A percentile compares a stretch with the other conserved stretches of the same genome.
These are phyloP conservation scores for Diadromus collaris DNA, from an alignment of 2,888 invertebrate genomes.

Conservation along the genomic window DNA sequence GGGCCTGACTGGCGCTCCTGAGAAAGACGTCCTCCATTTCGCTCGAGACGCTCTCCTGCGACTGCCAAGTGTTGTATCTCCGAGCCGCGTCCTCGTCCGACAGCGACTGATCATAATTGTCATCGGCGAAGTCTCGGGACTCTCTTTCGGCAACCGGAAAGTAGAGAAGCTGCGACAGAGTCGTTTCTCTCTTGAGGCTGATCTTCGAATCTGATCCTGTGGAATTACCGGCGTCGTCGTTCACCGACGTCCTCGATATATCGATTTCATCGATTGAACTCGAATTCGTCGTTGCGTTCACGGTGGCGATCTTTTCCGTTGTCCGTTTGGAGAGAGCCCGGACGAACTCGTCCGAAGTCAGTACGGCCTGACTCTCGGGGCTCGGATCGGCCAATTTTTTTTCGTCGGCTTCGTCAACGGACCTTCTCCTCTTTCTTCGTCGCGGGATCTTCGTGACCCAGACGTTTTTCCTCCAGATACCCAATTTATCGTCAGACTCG, in stretches of 20 bases:
- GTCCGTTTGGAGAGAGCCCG: slow-evolving; percentile 60
- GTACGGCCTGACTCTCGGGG: slow-evolving; percentile 49
- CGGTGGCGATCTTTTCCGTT: slow-evolving; percentile 23
- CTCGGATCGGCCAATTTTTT: slow-evolving; percentile 1
- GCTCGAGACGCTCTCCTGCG: slow-evolving; percentile 84
- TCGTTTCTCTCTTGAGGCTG: slow-evolving; percentile 61
- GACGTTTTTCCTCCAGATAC: slow-evolving; percentile 72
- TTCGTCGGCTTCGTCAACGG: slow-evolving; percentile 10
- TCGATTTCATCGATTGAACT: background rate
- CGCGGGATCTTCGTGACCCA: slow-evolving; percentile 72
- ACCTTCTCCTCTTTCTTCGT: slow-evolving; percentile 54
- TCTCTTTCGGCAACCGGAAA: slow-evolving; percentile 33
- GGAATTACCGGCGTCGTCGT: slow-evolving; percentile 37
- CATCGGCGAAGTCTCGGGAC: slow-evolving; percentile 39
- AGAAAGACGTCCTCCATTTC: slow-evolving; percentile 94
- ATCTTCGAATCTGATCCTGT: slow-evolving; percentile 36
- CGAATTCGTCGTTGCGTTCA: slow-evolving; percentile 24
- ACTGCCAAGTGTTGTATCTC: slow-evolving; percentile 72
- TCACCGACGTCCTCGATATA: background rate
- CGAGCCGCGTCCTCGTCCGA: slow-evolving; percentile 47
- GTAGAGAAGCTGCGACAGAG: slow-evolving; percentile 46
- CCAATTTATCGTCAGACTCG: slow-evolving; percentile 65
- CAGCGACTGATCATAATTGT: slow-evolving; percentile 45
- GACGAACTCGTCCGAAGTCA: slow-evolving; percentile 68
- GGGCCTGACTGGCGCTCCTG: slow-evolving; percentile 89